phyloP scores from a whole-genome alignment of 2,888 invertebrate genomes.

The Oscheius sp. region DNA sequence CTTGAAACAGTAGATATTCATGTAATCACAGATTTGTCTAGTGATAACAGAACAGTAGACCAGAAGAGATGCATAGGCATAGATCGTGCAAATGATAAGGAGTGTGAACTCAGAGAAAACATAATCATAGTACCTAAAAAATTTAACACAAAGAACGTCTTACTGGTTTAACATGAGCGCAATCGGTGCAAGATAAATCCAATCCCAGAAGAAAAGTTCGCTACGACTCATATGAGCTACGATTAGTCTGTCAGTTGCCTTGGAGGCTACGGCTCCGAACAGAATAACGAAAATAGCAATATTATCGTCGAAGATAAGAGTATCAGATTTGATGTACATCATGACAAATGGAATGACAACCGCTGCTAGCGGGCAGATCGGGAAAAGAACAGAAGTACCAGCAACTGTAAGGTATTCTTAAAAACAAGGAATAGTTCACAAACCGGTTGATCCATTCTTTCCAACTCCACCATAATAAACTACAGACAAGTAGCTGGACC shows the following conservation, averaged over 20 bases:
- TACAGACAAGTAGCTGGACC: constrained; percentile 68
- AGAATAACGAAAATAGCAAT: constrained; percentile 90
- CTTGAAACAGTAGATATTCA: constrained; percentile 72
- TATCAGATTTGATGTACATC: constrained; percentile 85
- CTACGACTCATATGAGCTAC: constrained; percentile 99
- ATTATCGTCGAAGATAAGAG: constrained; percentile 78
- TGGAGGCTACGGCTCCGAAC: constrained; percentile 90
- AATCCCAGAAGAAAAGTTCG: constrained; percentile 95
- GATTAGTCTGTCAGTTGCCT: constrained; percentile 91
- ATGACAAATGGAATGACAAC: constrained; percentile 90
- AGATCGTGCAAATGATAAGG: constrained; percentile 53
- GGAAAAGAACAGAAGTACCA: constrained; percentile 83
- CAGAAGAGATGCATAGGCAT: constrained; percentile 71
- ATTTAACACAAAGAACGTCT: background rate
- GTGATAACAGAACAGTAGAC: constrained; percentile 71
- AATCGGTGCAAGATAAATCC: constrained; percentile 88
- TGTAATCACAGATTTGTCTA: constrained; percentile 72
- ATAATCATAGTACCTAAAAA: constrained; percentile 47
- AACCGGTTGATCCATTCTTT: constrained; percentile 91
- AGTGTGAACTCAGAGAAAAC: constrained; percentile 40
- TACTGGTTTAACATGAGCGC: constrained; percentile 97
- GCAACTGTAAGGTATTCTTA: constrained; percentile 32
- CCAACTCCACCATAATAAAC: constrained; percentile 85
- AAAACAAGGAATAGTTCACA: constrained; percentile 35
- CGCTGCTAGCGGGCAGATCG: constrained; percentile 89